Evolutionary conservation across 2,888 invertebrate species (phyloP).

Genomic region (Campoletis raptor): DNA sequence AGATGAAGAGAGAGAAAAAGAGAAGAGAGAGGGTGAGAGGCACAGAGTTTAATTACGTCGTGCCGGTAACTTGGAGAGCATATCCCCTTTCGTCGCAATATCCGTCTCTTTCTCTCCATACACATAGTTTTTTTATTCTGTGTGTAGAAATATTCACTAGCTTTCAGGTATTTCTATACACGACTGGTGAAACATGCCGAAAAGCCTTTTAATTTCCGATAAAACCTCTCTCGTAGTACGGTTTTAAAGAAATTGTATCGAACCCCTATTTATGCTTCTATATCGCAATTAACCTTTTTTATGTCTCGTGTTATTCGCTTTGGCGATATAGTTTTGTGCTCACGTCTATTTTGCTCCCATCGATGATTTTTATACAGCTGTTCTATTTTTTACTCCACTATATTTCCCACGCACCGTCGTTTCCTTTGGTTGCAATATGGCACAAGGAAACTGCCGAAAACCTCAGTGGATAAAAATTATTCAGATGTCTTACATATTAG

Average conservation of each 20-base stretch:
- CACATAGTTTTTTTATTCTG: slow-evolving; percentile 8
- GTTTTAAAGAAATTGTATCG: slow-evolving; percentile 19
- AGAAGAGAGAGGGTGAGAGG: slow-evolving; percentile 28
- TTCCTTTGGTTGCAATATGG: neutral
- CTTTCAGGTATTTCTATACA: slow-evolving; percentile 42
- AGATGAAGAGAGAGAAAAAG: slow-evolving; percentile 18
- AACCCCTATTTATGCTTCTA: neutral
- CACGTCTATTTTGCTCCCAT: neutral
- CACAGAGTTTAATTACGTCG: slow-evolving; percentile 67
- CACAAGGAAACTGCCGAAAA: neutral
- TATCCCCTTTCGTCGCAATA: slow-evolving; percentile 48
- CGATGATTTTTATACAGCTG: neutral
- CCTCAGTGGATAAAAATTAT: neutral
- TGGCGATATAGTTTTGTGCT: neutral
- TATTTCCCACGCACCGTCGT: neutral
- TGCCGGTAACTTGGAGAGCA: slow-evolving; percentile 62
- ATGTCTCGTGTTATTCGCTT: neutral
- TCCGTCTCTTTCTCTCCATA: slow-evolving; percentile 25
- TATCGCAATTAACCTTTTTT: slow-evolving; percentile 8
- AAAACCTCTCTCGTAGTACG: slow-evolving; percentile 33
- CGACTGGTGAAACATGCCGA: slow-evolving; percentile 6
- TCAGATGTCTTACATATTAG: neutral
- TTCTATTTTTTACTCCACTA: neutral
- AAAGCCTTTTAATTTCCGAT: slow-evolving; percentile 41
- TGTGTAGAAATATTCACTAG: slow-evolving; percentile 22